These are phyloP conservation scores for Rhinoderma darwinii DNA, from an alignment of 2,113 vertebrate species.

Conservation along the genomic window DNA sequence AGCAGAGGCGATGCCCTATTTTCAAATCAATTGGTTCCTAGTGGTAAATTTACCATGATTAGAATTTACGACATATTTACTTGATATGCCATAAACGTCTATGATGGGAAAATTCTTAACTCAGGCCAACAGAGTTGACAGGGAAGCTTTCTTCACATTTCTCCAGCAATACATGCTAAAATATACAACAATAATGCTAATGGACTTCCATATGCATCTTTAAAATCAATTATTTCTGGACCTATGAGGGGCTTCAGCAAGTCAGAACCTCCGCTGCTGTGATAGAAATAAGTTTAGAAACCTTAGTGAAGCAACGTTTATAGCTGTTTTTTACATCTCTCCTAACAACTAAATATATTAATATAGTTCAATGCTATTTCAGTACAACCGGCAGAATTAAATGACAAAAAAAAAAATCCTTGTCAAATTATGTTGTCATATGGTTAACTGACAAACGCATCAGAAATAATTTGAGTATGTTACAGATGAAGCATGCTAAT, in stretches of 20 bases:
- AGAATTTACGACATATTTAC: not conserved
- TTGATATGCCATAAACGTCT: not conserved
- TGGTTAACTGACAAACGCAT: conserved; percentile 59
- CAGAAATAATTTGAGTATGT: conserved; percentile 58
- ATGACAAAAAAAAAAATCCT: conserved; percentile 48
- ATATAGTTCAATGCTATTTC: conserved; percentile 51
- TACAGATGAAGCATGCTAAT: conserved; percentile 60
- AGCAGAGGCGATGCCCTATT: not conserved
- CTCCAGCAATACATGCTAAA: not conserved
- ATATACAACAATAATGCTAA: not conserved
- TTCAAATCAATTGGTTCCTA: not conserved
- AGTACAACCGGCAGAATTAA: conserved; percentile 47
- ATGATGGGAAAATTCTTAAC: not conserved
- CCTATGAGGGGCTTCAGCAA: not conserved
- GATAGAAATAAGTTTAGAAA: conserved; percentile 1
- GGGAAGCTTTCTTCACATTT: not conserved
- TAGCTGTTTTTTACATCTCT: conserved; percentile 23
- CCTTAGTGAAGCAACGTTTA: conserved; percentile 38
- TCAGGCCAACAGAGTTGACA: not conserved
- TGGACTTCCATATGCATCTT: not conserved
- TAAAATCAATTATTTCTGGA: not conserved
- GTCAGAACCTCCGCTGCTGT: not conserved
- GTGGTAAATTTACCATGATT: not conserved
- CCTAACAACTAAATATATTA: conserved; percentile 40
- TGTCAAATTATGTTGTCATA: conserved; percentile 60